Conservation (phyloP, 1,140 invertebrate species). For the Glossosoma conforme region DNA sequence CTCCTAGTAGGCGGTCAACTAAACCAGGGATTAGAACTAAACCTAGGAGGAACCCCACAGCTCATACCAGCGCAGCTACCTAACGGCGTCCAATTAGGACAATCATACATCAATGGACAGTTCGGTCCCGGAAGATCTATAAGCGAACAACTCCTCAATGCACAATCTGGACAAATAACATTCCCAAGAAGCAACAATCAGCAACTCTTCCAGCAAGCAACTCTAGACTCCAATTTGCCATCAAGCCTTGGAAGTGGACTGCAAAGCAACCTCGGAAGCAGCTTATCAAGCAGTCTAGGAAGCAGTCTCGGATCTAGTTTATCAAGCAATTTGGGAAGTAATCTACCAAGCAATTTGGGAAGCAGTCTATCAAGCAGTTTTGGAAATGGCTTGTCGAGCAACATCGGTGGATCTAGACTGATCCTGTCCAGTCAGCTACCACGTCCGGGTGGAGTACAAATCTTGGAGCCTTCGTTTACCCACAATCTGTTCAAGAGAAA, state of each 20-base stretch:
- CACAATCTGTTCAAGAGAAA: conserved; percentile 53
- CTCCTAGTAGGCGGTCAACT: conserved; percentile 64
- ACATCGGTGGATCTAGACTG: conserved; percentile 34
- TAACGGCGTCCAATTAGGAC: conserved; percentile 47
- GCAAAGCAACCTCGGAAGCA: background rate
- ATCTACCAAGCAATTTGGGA: too few relatives aligned
- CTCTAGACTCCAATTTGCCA: too few relatives aligned
- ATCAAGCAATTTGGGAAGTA: too few relatives aligned
- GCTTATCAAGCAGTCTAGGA: too few relatives aligned
- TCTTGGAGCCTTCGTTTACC: conserved; percentile 48
- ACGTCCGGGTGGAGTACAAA: conserved; percentile 54
- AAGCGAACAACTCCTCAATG: conserved; percentile 51
- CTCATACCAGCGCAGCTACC: conserved; percentile 44
- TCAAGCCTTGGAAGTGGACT: too few relatives aligned
- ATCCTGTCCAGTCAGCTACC: conserved; percentile 41
- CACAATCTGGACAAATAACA: too few relatives aligned
- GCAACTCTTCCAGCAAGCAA: too few relatives aligned
- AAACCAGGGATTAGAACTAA: conserved; percentile 55
- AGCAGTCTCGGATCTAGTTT: too few relatives aligned
- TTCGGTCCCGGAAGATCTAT: conserved; percentile 51
- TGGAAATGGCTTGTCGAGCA: too few relatives aligned
- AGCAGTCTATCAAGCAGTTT: too few relatives aligned
- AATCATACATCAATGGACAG: conserved; percentile 58
- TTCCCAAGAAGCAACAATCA: too few relatives aligned
- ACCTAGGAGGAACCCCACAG: conserved; percentile 48